phyloP scores from a whole-genome alignment of 1,140 invertebrate genomes.

The Charaxes varanes region DNA sequence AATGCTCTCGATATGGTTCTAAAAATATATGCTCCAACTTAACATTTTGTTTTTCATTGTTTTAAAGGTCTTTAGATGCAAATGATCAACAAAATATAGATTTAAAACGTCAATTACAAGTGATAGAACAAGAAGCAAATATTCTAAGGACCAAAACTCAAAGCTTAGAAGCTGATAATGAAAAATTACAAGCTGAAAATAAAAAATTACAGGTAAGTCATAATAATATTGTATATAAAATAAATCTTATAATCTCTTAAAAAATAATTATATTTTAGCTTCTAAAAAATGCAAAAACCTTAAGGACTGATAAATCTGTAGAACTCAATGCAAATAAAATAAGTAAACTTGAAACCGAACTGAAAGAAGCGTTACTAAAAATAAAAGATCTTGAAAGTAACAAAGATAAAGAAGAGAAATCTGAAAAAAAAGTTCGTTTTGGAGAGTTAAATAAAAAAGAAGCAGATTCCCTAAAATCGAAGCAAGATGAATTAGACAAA shows the following conservation, averaged over 20 bases:
- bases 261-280: constrained; percentile 45
- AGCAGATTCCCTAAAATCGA: constrained; percentile 71
- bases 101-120: constrained; percentile 82
- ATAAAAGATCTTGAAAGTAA: constrained; percentile 76
- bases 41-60: background rate
- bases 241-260: constrained; percentile 2
- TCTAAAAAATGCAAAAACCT: constrained; percentile 67
- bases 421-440: constrained; percentile 69
- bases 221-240: constrained; percentile 8
- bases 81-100: constrained; percentile 78
- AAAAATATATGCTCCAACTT: background rate
- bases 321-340: constrained; percentile 78
- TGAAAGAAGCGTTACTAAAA: constrained; percentile 76
- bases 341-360: constrained; percentile 77
- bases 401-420: constrained; percentile 72
- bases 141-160: constrained; percentile 79
- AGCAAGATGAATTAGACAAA: constrained; percentile 72
- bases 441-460: constrained; percentile 71
- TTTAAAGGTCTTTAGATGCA: constrained; percentile 76
- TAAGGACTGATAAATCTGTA: constrained; percentile 70
- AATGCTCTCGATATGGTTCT: too few species aligned
- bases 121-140: constrained; percentile 82
- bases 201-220: constrained; percentile 76
- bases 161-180: constrained; percentile 82
- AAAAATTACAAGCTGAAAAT: constrained; percentile 82